Base-by-base conservation (phyloP, 2,888 invertebrate species). In the Cryptophagus acutangulus region DNA sequence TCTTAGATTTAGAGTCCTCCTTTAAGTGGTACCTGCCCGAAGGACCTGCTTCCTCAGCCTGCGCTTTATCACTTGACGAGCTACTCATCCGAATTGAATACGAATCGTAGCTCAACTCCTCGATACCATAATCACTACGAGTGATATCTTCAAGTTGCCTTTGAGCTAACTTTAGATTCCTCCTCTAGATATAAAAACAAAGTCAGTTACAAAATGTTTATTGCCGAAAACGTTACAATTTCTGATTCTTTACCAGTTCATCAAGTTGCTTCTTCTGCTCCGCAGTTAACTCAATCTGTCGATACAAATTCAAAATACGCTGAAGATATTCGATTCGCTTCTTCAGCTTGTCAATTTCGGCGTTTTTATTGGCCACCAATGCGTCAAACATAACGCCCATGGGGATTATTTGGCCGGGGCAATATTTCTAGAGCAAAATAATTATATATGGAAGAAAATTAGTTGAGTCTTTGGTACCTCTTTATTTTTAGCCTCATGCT, bases 341-440 rank as follows among this genome's bases (percentile, higher is more conserved):
- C 51, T 67, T 70, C 18, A 78, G 65, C 12, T 72, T 67, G 8
- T 65, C 58, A 33, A 77, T 74, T 56, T 76, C 75, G 0, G 71
- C 62, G 57, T 76, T 75, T 57, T 76, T 77, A 2, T 72, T 61
- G 2, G 62, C 58, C 30, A 66, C 45, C 9, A 69, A 48, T 2
- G 64, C 65, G 34, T 64, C 61, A 8, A 69, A 59, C 6, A 69
- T 48, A 6, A 61, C 60, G 41, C 69, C 67, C 13, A 69, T 49
- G 2, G 69, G 69, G 15, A 70, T 58, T 40, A 61, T 58, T 51
- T 64, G 62, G 17, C 63, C 67, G 36, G 63, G 39, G 38, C 53
- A 57, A 13, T 53, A 40, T 17, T 56, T 54, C 65, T 65, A 45
- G 30, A 59, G 6, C 12, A 14, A 16, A 15, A 31, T 26, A 25